Evolutionary conservation across 1,140 invertebrate genomes (phyloP), one percentile per base, ranked within the genome.

Genomic region (Drosophila neocordata): DNA sequence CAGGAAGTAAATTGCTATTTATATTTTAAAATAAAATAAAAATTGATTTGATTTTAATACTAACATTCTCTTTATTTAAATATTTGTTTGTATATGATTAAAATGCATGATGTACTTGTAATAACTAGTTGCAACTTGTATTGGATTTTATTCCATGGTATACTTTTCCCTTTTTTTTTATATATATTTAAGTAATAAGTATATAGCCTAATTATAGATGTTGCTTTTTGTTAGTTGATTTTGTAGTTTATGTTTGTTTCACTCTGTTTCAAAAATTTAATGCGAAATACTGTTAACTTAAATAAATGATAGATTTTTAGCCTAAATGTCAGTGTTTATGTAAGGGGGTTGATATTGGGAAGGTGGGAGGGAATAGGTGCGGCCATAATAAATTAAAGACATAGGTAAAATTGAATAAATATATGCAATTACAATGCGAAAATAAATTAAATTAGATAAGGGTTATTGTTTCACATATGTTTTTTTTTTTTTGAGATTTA

Each of bases 41-140:
- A 31, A 6, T 31, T 7, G 27, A 31, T 5, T 48, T 48, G 15
- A 2, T 15, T 68, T 84, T 85, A 85, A 74, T 81, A 67, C 80
- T 84, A 84, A 85, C 81, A 85, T 77, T 84, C 61, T 84, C 61
- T 84, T 84, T 84, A 84, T 80, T 84, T 87, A 74, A 84, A 85
- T 85, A 84, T 85, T 80, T 44, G 6, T 73, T 74, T 84, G 81
- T 84, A 77, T 85, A 81, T 85, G 77, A 80, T 85, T 84, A 84
- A 84, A 84, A 84, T 84, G 81, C 81, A 71, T 81, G 69, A 84
- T 80, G 76, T 79, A 79, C 65, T 80, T 80, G 31, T 74, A 85
- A 87, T 84, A 48, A 48, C 41, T 48, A 85, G 81, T 84, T 81
- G 77, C 82, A 84, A 77, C 73, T 85, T 76, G 79, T 78, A 73